phyloP scores from a whole-genome alignment of 2,113 vertebrate genomes.

The Dromaius novaehollandiae region DNA sequence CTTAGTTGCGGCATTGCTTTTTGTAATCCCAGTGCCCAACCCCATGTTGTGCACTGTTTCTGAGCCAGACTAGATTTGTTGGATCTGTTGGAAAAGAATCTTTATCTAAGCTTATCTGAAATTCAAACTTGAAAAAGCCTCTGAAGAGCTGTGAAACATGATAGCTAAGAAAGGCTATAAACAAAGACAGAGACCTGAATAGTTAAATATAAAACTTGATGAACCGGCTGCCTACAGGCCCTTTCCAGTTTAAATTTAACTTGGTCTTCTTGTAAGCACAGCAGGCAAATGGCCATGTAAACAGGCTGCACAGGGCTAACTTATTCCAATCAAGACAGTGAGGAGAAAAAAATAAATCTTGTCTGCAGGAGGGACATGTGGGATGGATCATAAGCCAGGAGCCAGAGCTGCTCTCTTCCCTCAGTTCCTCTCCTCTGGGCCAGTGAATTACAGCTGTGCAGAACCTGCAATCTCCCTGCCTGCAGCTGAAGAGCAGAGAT shows the following conservation, averaged over 20 bases:
- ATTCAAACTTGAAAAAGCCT: neutral
- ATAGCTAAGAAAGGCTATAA: neutral
- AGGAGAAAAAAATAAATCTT: neutral
- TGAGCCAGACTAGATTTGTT: neutral
- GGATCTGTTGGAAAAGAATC: neutral
- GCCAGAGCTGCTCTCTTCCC: fast-evolving
- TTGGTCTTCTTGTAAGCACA: neutral
- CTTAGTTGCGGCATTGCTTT: neutral
- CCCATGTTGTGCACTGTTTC: neutral
- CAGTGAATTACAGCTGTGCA: neutral
- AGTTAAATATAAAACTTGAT: neutral
- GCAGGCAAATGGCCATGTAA: neutral
- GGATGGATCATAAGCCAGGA: neutral
- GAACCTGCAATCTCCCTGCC: neutral
- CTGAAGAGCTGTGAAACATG: neutral
- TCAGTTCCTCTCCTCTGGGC: neutral
- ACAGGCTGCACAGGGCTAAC: neutral
- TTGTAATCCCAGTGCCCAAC: neutral
- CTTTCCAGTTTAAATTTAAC: neutral
- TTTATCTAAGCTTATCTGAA: neutral
- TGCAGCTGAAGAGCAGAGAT: neutral
- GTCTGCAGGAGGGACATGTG: neutral
- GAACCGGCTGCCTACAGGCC: neutral
- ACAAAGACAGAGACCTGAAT: neutral
- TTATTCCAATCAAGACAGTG: neutral